Evolutionary conservation across 2,888 invertebrate genomes (phyloP), one percentile per base, ranked within the genome.

Genomic region (Acleris laterana): DNA sequence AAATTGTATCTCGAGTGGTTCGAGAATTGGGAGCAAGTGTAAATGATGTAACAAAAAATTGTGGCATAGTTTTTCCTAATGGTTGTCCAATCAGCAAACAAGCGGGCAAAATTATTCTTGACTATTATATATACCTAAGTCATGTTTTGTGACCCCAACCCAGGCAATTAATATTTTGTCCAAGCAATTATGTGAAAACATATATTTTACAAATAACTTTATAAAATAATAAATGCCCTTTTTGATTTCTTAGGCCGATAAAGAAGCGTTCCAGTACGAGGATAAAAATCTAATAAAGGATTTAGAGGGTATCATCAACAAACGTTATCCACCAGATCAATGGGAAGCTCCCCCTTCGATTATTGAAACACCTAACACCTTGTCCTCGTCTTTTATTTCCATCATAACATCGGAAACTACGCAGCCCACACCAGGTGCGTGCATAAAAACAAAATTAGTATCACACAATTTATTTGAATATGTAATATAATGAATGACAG

Each of bases 331-430:
- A 1, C 69, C 72, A 1, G 67, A 73, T 1, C 69, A 76, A 0
- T 74, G 74, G 70, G 56, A 42, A 1, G 20, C 70, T 0, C 70
- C 73, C 0, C 48, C 78, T 0, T 72, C 85, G 4, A 52, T 65
- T 2, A 5, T 62, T 1, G 71, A 72, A 13, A 75, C 78, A 1
- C 71, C 79, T 0, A 76, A 83, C 20, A 91, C 92, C 0, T 51
- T 70, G 4, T 92, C 92, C 0, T 92, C 92, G 1, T 85, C 88
- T 0, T 92, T 92, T 67, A n/a, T 90, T 25, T 91, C 92, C 1
- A 58, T 87, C 0, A 57, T 76, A 16, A 90, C 91, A 7, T 91
- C 92, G 0, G 82, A 81, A 2, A 85, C 86, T 0, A 92, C 92
- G 0, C 55, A 89, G 1, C 87, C 91, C 2, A 91, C 91, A 2